Evolutionary conservation across 2,797 vertebrate genomes (phyloP).

Genomic region (Spatula clypeata): DNA sequence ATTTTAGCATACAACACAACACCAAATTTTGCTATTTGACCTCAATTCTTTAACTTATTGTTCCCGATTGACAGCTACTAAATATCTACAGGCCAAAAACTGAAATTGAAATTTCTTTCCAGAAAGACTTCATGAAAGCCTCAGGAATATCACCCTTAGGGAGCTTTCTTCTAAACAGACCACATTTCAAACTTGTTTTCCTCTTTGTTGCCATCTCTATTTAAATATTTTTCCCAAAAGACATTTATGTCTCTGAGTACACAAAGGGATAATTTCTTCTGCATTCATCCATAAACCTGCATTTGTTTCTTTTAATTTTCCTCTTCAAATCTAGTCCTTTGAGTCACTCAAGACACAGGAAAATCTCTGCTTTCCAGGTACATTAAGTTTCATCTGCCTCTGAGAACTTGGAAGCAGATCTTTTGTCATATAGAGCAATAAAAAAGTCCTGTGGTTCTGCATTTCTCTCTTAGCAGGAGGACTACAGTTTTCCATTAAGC

Average conservation of each 20-base stretch:
- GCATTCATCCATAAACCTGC: background rate
- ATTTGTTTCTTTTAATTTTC: conserved; percentile 1
- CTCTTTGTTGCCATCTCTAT: background rate
- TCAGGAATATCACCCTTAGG: background rate
- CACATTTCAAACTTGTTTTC: background rate
- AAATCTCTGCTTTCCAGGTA: background rate
- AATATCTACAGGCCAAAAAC: background rate
- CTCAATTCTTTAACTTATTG: background rate
- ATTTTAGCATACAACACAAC: background rate
- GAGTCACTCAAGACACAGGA: background rate
- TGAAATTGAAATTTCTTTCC: background rate
- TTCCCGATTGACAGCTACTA: background rate
- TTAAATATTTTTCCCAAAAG: background rate
- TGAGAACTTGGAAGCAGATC: background rate
- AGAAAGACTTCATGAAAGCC: background rate
- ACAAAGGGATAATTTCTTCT: background rate
- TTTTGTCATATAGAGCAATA: background rate
- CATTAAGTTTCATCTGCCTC: background rate
- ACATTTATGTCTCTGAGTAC: background rate
- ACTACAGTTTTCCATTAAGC: conserved; percentile 32
- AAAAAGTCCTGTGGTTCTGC: background rate
- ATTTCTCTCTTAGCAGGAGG: conserved; percentile 20
- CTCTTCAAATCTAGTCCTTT: background rate
- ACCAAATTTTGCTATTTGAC: background rate
- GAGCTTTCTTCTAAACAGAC: background rate